Percentiles rank a stretch among this genome's conserved stretches.
Evolutionary conservation across 2,113 vertebrate species (phyloP).

Genomic region (Ophiodon elongatus): DNA sequence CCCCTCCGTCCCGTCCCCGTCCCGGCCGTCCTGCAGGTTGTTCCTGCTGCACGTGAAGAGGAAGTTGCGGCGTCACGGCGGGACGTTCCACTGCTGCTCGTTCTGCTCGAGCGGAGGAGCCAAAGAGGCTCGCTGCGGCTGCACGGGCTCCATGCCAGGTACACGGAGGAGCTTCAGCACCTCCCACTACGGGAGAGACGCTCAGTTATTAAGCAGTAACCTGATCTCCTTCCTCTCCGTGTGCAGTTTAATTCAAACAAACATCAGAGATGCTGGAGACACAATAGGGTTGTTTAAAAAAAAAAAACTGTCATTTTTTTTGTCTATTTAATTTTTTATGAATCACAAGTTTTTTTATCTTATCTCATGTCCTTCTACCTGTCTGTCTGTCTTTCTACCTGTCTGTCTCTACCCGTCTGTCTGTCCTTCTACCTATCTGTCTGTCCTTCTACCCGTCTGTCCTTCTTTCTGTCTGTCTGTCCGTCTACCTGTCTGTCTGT

Average conservation of each 20-base stretch:
- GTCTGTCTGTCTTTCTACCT: too few species aligned
- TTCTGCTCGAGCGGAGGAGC: slow-evolving; percentile 95
- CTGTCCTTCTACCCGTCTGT: background rate
- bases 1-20: background rate
- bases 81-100: slow-evolving; percentile 93
- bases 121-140: slow-evolving; percentile 91
- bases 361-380: background rate
- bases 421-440: background rate
- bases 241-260: background rate
- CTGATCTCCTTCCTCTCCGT: background rate
- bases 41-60: slow-evolving; percentile 87
- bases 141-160: slow-evolving; percentile 95
- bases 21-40: slow-evolving; percentile 84
- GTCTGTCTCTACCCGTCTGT: slow-evolving; percentile 6
- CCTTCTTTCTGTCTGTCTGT: slow-evolving; percentile 4
- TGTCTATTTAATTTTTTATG: too few species aligned
- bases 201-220: background rate
- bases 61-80: slow-evolving; percentile 84
- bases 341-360: background rate
- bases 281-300: too few species aligned
- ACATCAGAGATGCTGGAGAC: background rate
- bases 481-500: background rate
- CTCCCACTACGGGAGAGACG: too few species aligned
- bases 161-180: background rate
- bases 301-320: too few species aligned